A percentile compares a stretch with the other conserved stretches of the same genome.
Evolutionary conservation across 2,888 invertebrate species (phyloP).

Genomic region (Brachyptera putata): DNA sequence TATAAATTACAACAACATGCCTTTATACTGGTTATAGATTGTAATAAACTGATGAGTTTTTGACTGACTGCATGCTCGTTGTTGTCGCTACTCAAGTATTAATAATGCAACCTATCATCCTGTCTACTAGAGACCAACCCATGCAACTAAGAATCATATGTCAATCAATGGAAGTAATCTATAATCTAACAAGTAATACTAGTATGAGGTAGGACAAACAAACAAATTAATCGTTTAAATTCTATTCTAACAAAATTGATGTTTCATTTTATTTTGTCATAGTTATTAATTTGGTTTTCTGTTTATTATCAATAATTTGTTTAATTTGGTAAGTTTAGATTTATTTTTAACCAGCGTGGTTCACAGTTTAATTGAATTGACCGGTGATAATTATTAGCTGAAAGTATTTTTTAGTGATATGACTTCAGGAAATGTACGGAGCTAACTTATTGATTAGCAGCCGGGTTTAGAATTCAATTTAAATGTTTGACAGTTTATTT

Average conservation of each 20-base stretch:
- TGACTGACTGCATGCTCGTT: background rate
- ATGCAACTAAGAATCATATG: slow-evolving; percentile 11
- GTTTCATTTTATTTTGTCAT: background rate
- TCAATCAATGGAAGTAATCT: background rate
- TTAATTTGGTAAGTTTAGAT: background rate
- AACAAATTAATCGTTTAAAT: background rate
- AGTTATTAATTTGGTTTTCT: background rate
- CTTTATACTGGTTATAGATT: background rate
- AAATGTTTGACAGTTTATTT: slow-evolving; percentile 8
- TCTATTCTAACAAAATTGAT: slow-evolving; percentile 11
- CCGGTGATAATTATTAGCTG: too few species aligned
- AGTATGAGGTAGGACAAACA: slow-evolving; percentile 4
- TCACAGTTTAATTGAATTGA: background rate
- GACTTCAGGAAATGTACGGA: too few species aligned
- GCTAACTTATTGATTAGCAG: background rate
- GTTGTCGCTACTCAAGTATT: background rate
- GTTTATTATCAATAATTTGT: background rate
- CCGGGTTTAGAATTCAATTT: background rate
- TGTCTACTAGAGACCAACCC: too few species aligned
- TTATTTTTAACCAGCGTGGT: background rate
- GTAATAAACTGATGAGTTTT: background rate
- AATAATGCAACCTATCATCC: slow-evolving; percentile 4
- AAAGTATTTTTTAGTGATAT: too few species aligned
- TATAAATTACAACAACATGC: background rate
- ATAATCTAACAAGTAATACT: background rate